Base-by-base conservation (phyloP, 2,113 vertebrate genomes). In the Amphilophus citrinellus region DNA sequence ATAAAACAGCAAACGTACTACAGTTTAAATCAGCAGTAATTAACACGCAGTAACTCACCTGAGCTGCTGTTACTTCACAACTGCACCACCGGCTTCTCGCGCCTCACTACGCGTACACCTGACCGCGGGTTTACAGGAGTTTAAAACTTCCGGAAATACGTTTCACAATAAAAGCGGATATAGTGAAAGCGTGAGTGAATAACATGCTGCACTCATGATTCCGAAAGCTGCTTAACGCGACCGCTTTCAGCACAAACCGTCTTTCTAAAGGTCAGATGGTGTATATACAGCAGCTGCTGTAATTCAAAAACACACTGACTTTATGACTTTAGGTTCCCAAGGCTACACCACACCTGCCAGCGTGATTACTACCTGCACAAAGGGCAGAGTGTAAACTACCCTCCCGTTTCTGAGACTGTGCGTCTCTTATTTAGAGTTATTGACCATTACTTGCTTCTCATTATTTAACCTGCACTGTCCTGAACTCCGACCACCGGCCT, bases 91-190 rank as follows among this genome's bases (percentile, higher is more conserved):
- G 18, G 66, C 75, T 79, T 53, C 79, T 76, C 65, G 20, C 18
- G 15, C 3, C 37, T 30, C 13, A 47, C 80, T 37, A 79, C 47
- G 83, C 63, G 61, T 60, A 50, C 39, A 68, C 7, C 13, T 11
- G 15, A 22, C 5, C 22, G 10, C 17, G 24, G 9, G 15, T 27
- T 71, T 71, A 10, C 60, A 20, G 14, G 17, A 59, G 71, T 44
- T 5, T 20, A 6, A n/a, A 61, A 80, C 59, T 83, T 89, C 89
- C 84, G 59, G 10, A 22, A 1, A 9, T 3, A 2, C 0, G 2
- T 77, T 87, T 75, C 82, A 80, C 77, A 80, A 27, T 83, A 83
- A 91, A 56, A 56, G 24, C 39, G 35, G 3, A 63, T 35, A 42
- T 4, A 4, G 3, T 0, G 42, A 65, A 65, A 65, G 10, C 3